Base-by-base conservation (phyloP, 2,113 vertebrate genomes). In the Ia io region DNA sequence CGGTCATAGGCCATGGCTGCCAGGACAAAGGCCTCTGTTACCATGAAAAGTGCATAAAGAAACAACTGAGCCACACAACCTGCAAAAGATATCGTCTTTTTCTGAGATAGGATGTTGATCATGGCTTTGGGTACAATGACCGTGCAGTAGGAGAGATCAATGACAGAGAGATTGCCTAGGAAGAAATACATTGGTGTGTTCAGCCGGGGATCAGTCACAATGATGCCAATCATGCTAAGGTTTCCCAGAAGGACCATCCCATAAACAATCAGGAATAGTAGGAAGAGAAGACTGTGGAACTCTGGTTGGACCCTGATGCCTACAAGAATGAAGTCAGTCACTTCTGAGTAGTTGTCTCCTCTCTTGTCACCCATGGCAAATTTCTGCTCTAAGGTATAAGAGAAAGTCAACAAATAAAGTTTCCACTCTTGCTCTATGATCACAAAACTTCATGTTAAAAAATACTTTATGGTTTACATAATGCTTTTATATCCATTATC, bases 111-210 rank as follows among this genome's bases (percentile, higher is more conserved):
- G 85, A 95, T 96, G 83, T 93, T 97, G 85, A 65, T 71, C 94
- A 96, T 93, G 87, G 96, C 94, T 80, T 96, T 97, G 40, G 94
- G 91, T 69, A 94, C 85, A 89, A 95, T 97, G 73, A 65, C 94
- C 53, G 94, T 94, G 22, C 91, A 96, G 47, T 96, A 97, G 59
- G 87, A 96, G 59, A 96, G 59, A 25, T 95, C 96, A 70, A 93
- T 97, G 82, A 95, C 0, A 23, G 97, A 96, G 40, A 97, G 94
- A 12, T 97, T 97, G 40, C 96, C 95, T 59, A 76, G 86, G 90
- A 98, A 97, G 89, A 97, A 97, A 88, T 97, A 97, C 97, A 94
- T 96, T 51, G 97, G 96, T 35, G 90, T 97, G 35, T 96, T 97
- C 74, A 98, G 96, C 56, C 0, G 12, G 13, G 96, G 88, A 51